Conservation (phyloP, 1,140 invertebrate species). For the Thaumetopoea pityocampa region DNA sequence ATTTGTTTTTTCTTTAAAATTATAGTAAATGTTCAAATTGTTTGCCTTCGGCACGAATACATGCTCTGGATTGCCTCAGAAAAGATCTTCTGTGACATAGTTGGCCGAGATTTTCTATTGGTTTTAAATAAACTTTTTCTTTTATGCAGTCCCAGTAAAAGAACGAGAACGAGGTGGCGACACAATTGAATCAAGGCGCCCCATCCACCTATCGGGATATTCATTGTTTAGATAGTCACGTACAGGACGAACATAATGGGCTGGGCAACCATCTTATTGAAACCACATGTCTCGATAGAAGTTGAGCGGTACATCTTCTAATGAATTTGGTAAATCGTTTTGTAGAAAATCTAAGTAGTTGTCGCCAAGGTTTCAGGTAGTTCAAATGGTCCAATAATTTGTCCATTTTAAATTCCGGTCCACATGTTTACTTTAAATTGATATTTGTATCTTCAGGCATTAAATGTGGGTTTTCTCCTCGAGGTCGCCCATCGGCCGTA, state of each 20-base stretch:
- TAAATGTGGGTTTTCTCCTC: conserved; percentile 19
- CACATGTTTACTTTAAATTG: no score
- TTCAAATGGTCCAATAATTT: conserved; percentile 37
- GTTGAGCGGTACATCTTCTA: conserved; percentile 34
- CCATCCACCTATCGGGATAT: no score
- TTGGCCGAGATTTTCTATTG: conserved; percentile 20
- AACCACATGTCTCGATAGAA: conserved; percentile 27
- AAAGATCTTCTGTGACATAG: conserved; percentile 13
- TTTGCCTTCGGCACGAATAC: no score
- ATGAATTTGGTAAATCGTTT: conserved; percentile 33
- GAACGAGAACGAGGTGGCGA: conserved; percentile 26
- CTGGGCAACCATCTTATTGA: no score
- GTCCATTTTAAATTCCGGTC: conserved; percentile 34
- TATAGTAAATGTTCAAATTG: no score
- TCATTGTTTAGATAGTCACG: no score
- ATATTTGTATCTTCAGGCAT: no score
- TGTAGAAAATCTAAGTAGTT: conserved; percentile 36
- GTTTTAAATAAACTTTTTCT: conserved; percentile 20
- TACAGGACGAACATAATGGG: no score
- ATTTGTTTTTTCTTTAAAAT: no score
- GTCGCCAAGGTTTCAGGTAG: conserved; percentile 26
- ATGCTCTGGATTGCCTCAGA: conserved; percentile 20
- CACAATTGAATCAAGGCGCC: no score
- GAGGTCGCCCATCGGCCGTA: conserved; percentile 5
- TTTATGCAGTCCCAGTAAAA: conserved; percentile 23